Percentiles rank a stretch among this genome's conserved stretches.
phyloP scores from a whole-genome alignment of 2,888 invertebrate genomes.

The Eucriotettix oculatus region DNA sequence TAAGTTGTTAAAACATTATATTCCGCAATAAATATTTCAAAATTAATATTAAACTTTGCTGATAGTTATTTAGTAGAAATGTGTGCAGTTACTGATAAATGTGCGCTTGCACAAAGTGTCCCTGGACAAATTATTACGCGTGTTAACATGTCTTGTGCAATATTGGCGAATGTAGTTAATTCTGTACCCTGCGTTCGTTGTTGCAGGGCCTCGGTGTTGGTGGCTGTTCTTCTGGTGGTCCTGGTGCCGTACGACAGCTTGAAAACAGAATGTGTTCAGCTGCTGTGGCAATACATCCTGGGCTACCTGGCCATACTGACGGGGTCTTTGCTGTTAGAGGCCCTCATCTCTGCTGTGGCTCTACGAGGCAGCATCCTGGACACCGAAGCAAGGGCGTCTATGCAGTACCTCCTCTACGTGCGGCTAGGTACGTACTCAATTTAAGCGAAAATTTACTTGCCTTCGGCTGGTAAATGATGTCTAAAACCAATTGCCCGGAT shows the following conservation, averaged over 20 bases:
- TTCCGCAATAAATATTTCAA: too few species aligned
- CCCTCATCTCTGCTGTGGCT: constrained; percentile 53
- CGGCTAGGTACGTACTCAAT: constrained; percentile 41
- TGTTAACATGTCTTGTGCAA: too few species aligned
- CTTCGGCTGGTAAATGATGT: too few species aligned
- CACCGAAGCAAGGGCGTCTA: constrained; percentile 50
- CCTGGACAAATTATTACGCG: too few species aligned
- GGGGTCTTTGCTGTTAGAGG: constrained; percentile 46
- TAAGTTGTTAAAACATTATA: too few species aligned
- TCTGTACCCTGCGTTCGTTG: neutral
- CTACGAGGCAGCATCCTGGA: constrained; percentile 66
- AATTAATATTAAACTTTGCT: too few species aligned
- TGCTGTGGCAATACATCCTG: constrained; percentile 39
- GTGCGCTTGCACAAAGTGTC: too few species aligned
- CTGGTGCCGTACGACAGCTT: neutral
- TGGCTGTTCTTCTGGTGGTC: constrained; percentile 36
- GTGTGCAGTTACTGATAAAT: too few species aligned
- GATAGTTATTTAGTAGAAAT: too few species aligned
- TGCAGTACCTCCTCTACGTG: constrained; percentile 64
- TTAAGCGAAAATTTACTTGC: neutral
- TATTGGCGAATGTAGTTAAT: too few species aligned
- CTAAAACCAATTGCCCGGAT: too few species aligned
- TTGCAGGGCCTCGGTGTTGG: constrained; percentile 41
- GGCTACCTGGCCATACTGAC: constrained; percentile 42
- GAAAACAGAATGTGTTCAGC: constrained; percentile 26